Conservation (phyloP, 2,888 invertebrate species). For the Nasonovia ribisnigri region DNA sequence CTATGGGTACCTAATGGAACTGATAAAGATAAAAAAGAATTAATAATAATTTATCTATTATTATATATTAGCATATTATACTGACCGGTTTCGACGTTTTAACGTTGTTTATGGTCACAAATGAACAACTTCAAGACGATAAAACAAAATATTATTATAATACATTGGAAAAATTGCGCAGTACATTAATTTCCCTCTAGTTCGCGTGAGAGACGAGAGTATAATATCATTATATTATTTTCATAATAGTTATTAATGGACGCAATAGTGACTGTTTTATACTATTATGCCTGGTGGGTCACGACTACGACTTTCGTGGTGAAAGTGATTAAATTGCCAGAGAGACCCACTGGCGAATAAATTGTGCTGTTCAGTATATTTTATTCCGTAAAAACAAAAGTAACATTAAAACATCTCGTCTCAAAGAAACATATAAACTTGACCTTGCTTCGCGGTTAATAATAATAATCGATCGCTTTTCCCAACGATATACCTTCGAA, state of each 20-base stretch:
- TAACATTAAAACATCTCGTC: background rate
- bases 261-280: slow-evolving; percentile 1
- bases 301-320: slow-evolving; percentile 37
- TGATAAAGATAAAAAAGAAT: background rate
- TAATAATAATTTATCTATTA: background rate
- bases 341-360: background rate
- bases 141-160: background rate
- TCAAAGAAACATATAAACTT: slow-evolving; percentile 33
- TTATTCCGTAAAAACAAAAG: slow-evolving; percentile 23
- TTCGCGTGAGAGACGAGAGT: background rate
- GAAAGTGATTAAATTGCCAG: slow-evolving; percentile 59
- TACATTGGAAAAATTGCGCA: slow-evolving; percentile 34
- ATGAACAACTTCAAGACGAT: background rate
- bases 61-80: background rate
- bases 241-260: slow-evolving; percentile 55
- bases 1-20: background rate
- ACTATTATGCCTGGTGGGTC: slow-evolving; percentile 38
- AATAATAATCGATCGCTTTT: slow-evolving; percentile 28
- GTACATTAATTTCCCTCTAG: slow-evolving; percentile 9
- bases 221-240: slow-evolving; percentile 23
- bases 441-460: slow-evolving; percentile 38
- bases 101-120: background rate
- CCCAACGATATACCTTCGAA: background rate
- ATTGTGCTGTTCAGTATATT: slow-evolving; percentile 4
- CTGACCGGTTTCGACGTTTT: background rate